A percentile compares a stretch with the other conserved stretches of the same genome.
Evolutionary conservation across 2,113 vertebrate genomes (phyloP).

Genomic region (Azemiops feae): DNA sequence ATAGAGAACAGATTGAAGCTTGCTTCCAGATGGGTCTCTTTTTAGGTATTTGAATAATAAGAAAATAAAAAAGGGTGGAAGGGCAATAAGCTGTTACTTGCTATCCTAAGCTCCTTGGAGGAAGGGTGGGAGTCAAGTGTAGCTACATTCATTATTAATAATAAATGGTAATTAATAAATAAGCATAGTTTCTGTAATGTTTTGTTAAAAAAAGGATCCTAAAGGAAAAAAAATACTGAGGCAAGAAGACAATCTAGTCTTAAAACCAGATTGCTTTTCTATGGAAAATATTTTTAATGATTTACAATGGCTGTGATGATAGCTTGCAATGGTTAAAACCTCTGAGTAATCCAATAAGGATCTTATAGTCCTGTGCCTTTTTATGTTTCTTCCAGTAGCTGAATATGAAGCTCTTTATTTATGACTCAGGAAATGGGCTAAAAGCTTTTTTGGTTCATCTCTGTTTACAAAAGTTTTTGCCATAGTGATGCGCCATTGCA

Average conservation of each 20-base stretch:
- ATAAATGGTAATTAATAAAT: constrained; percentile 7
- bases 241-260: constrained; percentile 51
- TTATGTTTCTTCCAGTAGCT: constrained; percentile 53
- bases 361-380: constrained; percentile 42
- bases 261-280: constrained; percentile 55
- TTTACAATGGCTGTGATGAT: constrained; percentile 58
- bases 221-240: constrained; percentile 47
- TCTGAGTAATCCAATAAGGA: constrained; percentile 62
- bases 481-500: constrained; percentile 51
- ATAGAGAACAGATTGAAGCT: not conserved
- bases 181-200: constrained; percentile 25
- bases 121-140: not conserved
- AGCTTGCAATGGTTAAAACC: constrained; percentile 41
- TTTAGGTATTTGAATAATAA: not conserved
- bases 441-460: constrained; percentile 63
- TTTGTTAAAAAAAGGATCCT: constrained; percentile 18
- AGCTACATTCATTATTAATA: constrained; percentile 38
- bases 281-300: constrained; percentile 59
- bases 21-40: not conserved
- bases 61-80: not conserved
- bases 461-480: constrained; percentile 52
- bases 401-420: constrained; percentile 56
- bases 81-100: not conserved
- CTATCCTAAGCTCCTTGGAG: not conserved
- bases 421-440: constrained; percentile 59